Conservation (phyloP, 2,888 invertebrate species). For the Catocala nupta region DNA sequence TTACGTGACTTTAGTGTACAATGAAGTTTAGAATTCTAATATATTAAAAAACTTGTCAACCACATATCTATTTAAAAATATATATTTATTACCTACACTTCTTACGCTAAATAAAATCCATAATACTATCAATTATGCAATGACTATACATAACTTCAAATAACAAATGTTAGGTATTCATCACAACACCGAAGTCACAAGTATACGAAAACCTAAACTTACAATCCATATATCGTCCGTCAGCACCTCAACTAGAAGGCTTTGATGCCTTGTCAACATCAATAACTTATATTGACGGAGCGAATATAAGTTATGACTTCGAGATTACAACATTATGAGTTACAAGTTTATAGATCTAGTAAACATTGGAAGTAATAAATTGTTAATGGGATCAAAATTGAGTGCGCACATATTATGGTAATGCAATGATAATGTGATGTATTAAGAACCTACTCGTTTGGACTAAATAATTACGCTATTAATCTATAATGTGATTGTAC, state of each 20-base stretch:
- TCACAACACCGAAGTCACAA: background rate
- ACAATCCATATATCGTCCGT: background rate
- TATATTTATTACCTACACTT: too few species aligned
- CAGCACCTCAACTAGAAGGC: background rate
- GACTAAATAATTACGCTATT: conserved; percentile 28
- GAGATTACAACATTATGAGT: conserved; percentile 17
- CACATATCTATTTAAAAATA: too few species aligned
- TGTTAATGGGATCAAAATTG: conserved; percentile 57
- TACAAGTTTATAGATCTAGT: conserved; percentile 43
- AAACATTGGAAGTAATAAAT: conserved; percentile 46
- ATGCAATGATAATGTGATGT: conserved; percentile 14
- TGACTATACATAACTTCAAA: too few species aligned
- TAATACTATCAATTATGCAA: too few species aligned
- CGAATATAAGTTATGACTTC: conserved; percentile 18
- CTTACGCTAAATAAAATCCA: too few species aligned
- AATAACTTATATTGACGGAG: conserved; percentile 35
- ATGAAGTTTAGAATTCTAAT: too few species aligned
- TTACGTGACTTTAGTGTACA: too few species aligned
- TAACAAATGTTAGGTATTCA: background rate
- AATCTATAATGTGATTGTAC: too few species aligned
- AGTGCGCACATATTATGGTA: conserved; percentile 48
- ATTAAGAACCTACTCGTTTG: conserved; percentile 28
- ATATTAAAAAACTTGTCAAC: too few species aligned
- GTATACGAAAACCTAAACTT: background rate
- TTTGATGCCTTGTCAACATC: conserved; percentile 9